Base-by-base conservation (phyloP, 1,140 invertebrate genomes). In the Zaprionus taronus region DNA sequence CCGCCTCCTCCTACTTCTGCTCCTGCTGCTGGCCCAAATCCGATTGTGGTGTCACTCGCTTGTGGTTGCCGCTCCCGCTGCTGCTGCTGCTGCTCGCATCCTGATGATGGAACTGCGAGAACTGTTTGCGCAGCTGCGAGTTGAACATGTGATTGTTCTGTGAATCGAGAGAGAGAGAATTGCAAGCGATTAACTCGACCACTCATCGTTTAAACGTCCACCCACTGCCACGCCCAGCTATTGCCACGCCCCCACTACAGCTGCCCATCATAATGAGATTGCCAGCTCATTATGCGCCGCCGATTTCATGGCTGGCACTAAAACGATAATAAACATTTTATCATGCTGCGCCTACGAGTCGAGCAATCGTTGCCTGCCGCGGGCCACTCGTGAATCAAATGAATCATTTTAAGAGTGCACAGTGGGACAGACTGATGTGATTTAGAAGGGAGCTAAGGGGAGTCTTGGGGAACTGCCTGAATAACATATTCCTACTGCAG, bases 101-200 rank as follows among this genome's bases (percentile, higher is more conserved):
- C 72, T 79, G 77, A 26, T 81, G 61, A 38, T 82, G 72, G 61
- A 91, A 84, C 51, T 92, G 79, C 24, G 62, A 73, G 36, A 79
- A 91, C 61, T 92, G 87, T 79, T 86, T 86, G 56, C 87, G 84
- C 61, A 92, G 89, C 79, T 92, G 82, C 24, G 84, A 86, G 75
- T 92, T 93, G 91, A 97, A 97, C 93, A 95, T 95, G 63, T 94
- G 94, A 76, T 95, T 95, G 49, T 95, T 96, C 96, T 97, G 65
- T 12, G 53, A 36, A 58, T 58, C 14, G 15, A 14, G 24, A 70
- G 24, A 70, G 24, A 62, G 82, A 71, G 83, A 91, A 87, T 69
- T 64, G 76, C 58, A 5, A 75, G 49, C 72, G 76, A 79, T 81
- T 79, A 79, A 74, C 58, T 71, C 26, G 76, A 78, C 17, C 61